phyloP scores from a whole-genome alignment of 2,797 vertebrate genomes.

The Spinus olivaceus region DNA sequence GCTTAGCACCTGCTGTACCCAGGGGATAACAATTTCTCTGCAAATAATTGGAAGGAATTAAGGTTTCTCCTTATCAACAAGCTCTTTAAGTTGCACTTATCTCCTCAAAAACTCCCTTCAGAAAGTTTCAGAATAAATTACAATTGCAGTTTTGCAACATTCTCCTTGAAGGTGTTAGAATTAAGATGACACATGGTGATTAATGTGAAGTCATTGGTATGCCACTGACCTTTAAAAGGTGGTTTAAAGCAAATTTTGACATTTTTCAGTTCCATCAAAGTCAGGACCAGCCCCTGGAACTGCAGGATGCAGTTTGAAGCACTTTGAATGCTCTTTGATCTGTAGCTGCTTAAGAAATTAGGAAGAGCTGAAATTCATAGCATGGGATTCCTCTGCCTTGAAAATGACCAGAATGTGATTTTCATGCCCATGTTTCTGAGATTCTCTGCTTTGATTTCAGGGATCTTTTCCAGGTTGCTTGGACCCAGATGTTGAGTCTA shows the following conservation, averaged over 20 bases:
- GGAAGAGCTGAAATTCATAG: background rate
- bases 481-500: background rate
- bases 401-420: background rate
- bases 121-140: background rate
- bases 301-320: background rate
- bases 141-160: background rate
- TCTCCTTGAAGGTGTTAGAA: background rate
- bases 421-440: background rate
- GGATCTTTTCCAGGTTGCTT: background rate
- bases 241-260: background rate
- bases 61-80: background rate
- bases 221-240: background rate
- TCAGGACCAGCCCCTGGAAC: background rate
- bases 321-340: too few species aligned
- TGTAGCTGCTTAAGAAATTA: background rate
- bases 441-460: background rate
- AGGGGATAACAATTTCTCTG: background rate
- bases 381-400: background rate
- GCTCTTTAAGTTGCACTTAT: background rate
- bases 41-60: background rate
- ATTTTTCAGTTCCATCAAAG: background rate
- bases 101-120: background rate
- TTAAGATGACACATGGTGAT: background rate
- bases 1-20: background rate
- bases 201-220: background rate